phyloP scores from a whole-genome alignment of 2,113 vertebrate species.

The Lophochroa leadbeateri region DNA sequence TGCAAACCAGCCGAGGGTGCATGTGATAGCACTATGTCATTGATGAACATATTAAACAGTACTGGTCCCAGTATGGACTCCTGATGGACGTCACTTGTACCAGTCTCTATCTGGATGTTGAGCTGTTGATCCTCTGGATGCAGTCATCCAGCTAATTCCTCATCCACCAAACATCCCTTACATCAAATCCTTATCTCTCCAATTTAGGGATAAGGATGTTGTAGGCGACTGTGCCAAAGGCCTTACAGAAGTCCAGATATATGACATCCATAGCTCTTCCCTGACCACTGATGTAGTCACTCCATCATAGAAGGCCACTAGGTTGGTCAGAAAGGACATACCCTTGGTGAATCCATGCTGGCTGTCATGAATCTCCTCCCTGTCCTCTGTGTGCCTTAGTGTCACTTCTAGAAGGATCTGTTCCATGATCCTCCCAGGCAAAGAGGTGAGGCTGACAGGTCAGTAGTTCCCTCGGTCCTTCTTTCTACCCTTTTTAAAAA shows the following conservation, averaged over 20 bases:
- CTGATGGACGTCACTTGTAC: not conserved
- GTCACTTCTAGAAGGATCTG: not conserved
- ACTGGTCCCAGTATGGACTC: not conserved
- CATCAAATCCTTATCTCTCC: not conserved
- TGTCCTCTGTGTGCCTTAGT: not conserved
- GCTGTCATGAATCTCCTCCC: not conserved
- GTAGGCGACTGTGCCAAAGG: not conserved
- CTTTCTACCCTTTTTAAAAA: not conserved
- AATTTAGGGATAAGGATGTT: not conserved
- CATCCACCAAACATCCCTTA: too few relatives aligned
- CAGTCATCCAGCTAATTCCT: not conserved
- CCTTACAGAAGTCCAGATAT: not conserved
- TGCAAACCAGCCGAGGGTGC: not conserved
- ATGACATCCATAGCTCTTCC: not conserved
- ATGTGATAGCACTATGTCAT: not conserved
- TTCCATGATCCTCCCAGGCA: not conserved
- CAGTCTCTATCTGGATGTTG: not conserved
- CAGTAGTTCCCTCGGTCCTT: not conserved
- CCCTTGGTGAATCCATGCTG: not conserved
- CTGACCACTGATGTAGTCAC: not conserved
- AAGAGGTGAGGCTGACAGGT: not conserved
- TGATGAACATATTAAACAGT: not conserved
- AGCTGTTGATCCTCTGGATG: not conserved
- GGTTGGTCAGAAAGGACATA: not conserved
- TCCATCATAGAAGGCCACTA: not conserved